phyloP scores from a whole-genome alignment of 64 coral and sea anemone genomes.

The Montipora efflorescens region DNA sequence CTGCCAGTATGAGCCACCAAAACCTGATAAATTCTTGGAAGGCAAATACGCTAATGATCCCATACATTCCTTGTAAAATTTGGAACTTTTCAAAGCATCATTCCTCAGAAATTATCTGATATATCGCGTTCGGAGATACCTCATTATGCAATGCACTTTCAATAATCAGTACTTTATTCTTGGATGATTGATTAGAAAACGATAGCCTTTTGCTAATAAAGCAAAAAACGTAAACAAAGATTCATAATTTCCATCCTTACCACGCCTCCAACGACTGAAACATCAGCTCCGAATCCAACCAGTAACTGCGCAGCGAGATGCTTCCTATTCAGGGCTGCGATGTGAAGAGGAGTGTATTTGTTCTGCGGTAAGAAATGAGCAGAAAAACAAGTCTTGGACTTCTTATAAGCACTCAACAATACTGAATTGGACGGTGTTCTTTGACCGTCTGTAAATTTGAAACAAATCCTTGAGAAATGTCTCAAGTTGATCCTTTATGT shows the following conservation, averaged over 20 bases:
- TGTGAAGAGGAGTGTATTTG: slow-evolving; percentile 84
- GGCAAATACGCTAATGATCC: too few relatives aligned
- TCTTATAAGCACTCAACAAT: not conserved
- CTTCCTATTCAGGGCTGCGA: slow-evolving; percentile 74
- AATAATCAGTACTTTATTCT: too few relatives aligned
- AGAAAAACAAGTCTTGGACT: not conserved
- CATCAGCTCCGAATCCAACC: slow-evolving; percentile 85
- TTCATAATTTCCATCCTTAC: slow-evolving; percentile 18
- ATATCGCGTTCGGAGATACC: too few relatives aligned
- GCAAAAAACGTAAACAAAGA: too few relatives aligned
- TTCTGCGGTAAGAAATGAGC: slow-evolving; percentile 53
- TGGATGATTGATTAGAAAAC: too few relatives aligned
- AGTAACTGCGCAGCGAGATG: slow-evolving; percentile 79
- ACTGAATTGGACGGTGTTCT: not conserved
- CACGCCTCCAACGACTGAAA: slow-evolving; percentile 78
- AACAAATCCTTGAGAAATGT: not conserved
- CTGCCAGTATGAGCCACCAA: too few relatives aligned
- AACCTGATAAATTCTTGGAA: too few relatives aligned
- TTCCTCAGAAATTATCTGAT: too few relatives aligned
- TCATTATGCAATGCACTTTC: too few relatives aligned
- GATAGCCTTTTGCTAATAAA: too few relatives aligned
- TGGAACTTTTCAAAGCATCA: too few relatives aligned
- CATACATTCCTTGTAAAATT: too few relatives aligned
- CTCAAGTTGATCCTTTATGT: not conserved
- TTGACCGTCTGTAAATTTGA: not conserved